phyloP scores from a whole-genome alignment of 2,888 invertebrate genomes.

The Chironomus riparius region DNA sequence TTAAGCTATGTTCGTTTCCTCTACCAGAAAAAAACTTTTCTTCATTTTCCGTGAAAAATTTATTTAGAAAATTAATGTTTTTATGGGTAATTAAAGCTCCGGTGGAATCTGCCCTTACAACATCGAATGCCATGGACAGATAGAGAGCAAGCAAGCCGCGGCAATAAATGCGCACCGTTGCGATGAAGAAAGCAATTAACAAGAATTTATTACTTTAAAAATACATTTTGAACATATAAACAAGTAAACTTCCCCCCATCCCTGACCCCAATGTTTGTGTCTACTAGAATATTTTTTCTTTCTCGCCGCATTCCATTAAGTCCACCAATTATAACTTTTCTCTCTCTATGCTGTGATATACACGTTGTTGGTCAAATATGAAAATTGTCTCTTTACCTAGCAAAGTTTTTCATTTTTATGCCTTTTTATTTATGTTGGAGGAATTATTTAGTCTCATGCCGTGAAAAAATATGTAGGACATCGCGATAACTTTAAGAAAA shows the following conservation, averaged over 20 bases:
- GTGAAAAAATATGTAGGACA: no score
- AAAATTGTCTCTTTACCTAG: background rate
- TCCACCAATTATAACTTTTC: slow-evolving; percentile 5
- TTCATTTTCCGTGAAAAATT: slow-evolving; percentile 9
- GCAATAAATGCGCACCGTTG: slow-evolving; percentile 24
- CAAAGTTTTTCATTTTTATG: no score
- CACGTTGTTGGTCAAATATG: background rate
- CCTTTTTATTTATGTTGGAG: no score
- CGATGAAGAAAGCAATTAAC: slow-evolving; percentile 22
- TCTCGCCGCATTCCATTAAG: slow-evolving; percentile 21
- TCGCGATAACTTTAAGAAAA: no score
- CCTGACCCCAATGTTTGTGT: background rate
- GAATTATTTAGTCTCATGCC: no score
- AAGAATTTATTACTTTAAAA: slow-evolving; percentile 27
- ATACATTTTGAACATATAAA: slow-evolving; percentile 20
- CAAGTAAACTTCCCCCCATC: background rate
- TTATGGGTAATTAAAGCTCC: slow-evolving; percentile 27
- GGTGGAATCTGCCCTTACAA: slow-evolving; percentile 23
- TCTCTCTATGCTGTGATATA: background rate
- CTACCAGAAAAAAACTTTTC: background rate
- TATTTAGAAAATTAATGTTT: slow-evolving; percentile 28
- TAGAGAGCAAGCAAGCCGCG: background rate
- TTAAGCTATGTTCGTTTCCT: background rate
- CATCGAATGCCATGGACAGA: slow-evolving; percentile 8
- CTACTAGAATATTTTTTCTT: background rate